Percentiles rank a stretch among this genome's conserved stretches.
Evolutionary conservation across 2,888 invertebrate species (phyloP).

Genomic region (Copidosoma aretas): DNA sequence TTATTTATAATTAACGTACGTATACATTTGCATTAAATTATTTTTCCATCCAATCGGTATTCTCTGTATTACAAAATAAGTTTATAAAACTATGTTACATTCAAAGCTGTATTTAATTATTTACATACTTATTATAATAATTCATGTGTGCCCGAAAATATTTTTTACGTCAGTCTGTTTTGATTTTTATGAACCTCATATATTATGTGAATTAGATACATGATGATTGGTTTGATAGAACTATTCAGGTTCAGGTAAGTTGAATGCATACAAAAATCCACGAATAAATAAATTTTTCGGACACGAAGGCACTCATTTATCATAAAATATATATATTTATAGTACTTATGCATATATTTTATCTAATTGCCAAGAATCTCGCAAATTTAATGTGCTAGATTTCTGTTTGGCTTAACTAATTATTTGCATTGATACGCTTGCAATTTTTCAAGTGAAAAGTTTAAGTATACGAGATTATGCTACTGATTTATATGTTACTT

Average conservation of each 20-base stretch:
- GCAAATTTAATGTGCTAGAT: constrained; percentile 20
- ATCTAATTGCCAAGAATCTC: constrained; percentile 23
- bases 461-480: constrained; percentile 12
- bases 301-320: background rate
- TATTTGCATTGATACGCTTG: constrained; percentile 37
- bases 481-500: constrained; percentile 8
- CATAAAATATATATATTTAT: background rate
- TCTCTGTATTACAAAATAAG: background rate
- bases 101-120: constrained; percentile 2
- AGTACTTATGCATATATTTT: constrained; percentile 6
- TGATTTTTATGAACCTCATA: no score
- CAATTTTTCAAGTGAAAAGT: constrained; percentile 23
- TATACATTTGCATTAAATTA: constrained; percentile 16
- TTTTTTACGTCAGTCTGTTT: background rate
- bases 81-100: background rate
- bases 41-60: background rate
- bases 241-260: background rate
- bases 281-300: background rate
- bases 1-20: background rate
- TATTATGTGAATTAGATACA: background rate
- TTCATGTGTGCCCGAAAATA: background rate
- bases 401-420: constrained; percentile 22
- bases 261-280: background rate
- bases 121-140: background rate
- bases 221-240: background rate